A percentile compares a stretch with the other conserved stretches of the same genome.
These are phyloP conservation scores for Crocidura indochinensis DNA, from an alignment of 2,797 vertebrate genomes.

Conservation along the genomic window DNA sequence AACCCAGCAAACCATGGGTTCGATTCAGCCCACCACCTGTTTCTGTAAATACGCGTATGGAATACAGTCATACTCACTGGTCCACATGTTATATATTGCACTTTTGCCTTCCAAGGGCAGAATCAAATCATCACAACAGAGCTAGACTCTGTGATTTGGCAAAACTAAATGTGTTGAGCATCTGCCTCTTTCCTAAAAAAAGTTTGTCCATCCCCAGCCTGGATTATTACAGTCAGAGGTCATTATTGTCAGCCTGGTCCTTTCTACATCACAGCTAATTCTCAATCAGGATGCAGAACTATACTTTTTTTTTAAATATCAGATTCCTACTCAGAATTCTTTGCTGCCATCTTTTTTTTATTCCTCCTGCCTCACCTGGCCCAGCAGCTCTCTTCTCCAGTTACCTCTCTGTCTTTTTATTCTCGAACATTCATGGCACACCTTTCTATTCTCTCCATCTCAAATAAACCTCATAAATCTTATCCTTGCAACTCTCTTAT, in stretches of 20 bases:
- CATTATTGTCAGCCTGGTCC: background rate
- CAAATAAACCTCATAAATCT: background rate
- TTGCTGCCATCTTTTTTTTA: background rate
- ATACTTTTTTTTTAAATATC: background rate
- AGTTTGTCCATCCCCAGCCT: background rate
- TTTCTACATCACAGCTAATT: background rate
- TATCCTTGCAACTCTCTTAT: background rate
- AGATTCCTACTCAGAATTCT: background rate
- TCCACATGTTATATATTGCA: constrained; percentile 6
- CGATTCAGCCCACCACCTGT: background rate
- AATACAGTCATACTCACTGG: background rate
- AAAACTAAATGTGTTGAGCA: constrained; percentile 41
- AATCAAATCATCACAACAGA: constrained; percentile 3
- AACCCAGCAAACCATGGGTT: background rate
- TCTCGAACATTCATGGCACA: background rate
- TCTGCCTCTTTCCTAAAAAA: constrained; percentile 10
- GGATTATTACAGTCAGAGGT: background rate
- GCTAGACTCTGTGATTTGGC: background rate
- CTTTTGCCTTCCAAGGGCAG: constrained; percentile 13
- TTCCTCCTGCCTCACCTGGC: background rate
- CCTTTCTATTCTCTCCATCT: background rate
- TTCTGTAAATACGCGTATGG: constrained; percentile 68
- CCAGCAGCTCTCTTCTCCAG: background rate
- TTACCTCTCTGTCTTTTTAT: background rate
- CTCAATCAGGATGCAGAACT: background rate